Percentiles rank a stretch among this genome's conserved stretches.
phyloP scores from a whole-genome alignment of 1,140 invertebrate species.

The Sycobia sp. region DNA sequence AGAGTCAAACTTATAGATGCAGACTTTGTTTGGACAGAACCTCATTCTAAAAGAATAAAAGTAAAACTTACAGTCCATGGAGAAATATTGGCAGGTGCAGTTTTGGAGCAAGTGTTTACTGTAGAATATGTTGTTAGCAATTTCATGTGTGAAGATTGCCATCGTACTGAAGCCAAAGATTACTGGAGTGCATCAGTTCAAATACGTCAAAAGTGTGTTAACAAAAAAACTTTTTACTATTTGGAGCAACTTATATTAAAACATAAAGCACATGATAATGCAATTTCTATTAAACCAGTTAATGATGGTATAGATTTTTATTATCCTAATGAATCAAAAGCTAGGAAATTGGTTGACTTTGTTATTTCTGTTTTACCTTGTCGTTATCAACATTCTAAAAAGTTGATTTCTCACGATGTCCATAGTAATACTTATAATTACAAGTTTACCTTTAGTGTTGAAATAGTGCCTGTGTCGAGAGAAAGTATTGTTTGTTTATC shows the following conservation, averaged over 20 bases:
- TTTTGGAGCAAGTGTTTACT: slow-evolving; percentile 89
- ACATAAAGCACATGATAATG: slow-evolving; percentile 89
- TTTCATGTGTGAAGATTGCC: slow-evolving; percentile 98
- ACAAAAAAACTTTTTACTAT: slow-evolving; percentile 98
- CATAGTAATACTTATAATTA: slow-evolving; percentile 98
- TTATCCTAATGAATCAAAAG: slow-evolving; percentile 86
- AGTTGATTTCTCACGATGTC: slow-evolving; percentile 96
- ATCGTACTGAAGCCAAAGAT: slow-evolving; percentile 95
- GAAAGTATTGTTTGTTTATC: slow-evolving; percentile 95
- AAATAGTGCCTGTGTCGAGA: slow-evolving; percentile 96
- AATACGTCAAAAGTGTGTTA: slow-evolving; percentile 84
- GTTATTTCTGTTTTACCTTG: slow-evolving; percentile 84
- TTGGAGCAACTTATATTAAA: slow-evolving; percentile 97
- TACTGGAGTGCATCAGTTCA: slow-evolving; percentile 93
- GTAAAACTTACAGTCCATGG: slow-evolving; percentile 96
- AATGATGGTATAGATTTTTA: slow-evolving; percentile 97
- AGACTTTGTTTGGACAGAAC: slow-evolving; percentile 98
- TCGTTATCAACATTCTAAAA: slow-evolving; percentile 88
- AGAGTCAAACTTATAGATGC: slow-evolving; percentile 93
- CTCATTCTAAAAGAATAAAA: slow-evolving; percentile 97
- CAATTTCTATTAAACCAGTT: slow-evolving; percentile 91
- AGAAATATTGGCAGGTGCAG: slow-evolving; percentile 84
- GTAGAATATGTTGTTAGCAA: slow-evolving; percentile 91
- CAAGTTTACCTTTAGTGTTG: slow-evolving; percentile 89
- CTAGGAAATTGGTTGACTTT: slow-evolving; percentile 96